Percentiles rank a stretch among this genome's conserved stretches.
phyloP scores from a whole-genome alignment of 1,140 invertebrate species.

The Heliconius hewitsoni region DNA sequence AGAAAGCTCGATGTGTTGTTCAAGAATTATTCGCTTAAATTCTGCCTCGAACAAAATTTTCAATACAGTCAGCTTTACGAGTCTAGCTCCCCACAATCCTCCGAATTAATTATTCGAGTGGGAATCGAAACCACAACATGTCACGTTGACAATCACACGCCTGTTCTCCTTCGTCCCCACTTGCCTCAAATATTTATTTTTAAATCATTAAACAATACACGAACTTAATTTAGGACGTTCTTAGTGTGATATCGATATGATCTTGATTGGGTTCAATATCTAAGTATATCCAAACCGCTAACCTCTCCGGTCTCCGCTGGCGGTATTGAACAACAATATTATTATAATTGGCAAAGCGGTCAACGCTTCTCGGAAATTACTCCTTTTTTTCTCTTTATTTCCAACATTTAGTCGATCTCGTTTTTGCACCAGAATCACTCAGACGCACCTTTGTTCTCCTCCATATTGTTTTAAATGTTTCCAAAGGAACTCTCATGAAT shows the following conservation, averaged over 20 bases:
- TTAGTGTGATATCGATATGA: conserved; percentile 25
- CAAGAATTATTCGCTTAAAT: not conserved
- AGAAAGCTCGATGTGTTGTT: not conserved
- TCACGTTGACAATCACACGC: no score
- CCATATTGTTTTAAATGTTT: conserved; percentile 69
- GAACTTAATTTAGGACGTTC: conserved; percentile 17
- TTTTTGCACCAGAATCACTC: conserved; percentile 67
- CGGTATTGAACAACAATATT: conserved; percentile 74
- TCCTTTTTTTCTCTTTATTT: conserved; percentile 62
- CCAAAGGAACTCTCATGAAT: conserved; percentile 52
- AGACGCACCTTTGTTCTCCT: conserved; percentile 68
- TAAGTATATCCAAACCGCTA: conserved; percentile 57
- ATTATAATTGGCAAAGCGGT: conserved; percentile 76
- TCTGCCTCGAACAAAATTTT: not conserved
- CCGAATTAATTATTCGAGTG: no score
- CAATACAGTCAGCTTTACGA: not conserved
- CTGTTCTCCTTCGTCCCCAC: no score
- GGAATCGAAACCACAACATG: no score
- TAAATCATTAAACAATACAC: not conserved
- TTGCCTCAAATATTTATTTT: no score
- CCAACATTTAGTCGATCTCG: conserved; percentile 67
- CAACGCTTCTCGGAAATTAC: conserved; percentile 72
- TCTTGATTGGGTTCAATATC: conserved; percentile 26
- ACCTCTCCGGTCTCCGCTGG: conserved; percentile 63
- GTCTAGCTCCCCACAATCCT: no score